Evolutionary conservation across 2,797 vertebrate genomes (phyloP).

Genomic region (Mionectes olivaceus): DNA sequence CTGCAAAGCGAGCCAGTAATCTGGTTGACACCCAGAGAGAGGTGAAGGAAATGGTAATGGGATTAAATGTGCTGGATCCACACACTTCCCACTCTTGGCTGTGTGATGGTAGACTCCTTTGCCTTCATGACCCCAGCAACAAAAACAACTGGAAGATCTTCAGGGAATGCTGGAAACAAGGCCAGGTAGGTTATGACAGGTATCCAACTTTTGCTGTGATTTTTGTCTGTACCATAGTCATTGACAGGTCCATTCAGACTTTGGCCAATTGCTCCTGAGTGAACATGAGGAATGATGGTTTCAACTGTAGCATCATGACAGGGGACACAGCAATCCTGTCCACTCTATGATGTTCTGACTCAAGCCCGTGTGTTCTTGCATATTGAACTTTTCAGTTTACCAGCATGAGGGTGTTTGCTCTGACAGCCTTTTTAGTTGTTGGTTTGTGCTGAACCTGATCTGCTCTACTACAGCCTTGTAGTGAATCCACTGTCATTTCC

Average conservation of each 20-base stretch:
- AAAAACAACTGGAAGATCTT: constrained; percentile 99
- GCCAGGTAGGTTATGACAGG: constrained; percentile 85
- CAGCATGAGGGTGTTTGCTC: background rate
- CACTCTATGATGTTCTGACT: background rate
- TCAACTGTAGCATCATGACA: background rate
- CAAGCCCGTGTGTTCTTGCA: background rate
- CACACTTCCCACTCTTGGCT: constrained; percentile 99
- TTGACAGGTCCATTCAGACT: background rate
- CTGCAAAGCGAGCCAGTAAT: constrained; percentile 86
- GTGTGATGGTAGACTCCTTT: constrained; percentile 96
- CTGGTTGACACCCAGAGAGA: constrained; percentile 81
- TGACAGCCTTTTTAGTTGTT: background rate
- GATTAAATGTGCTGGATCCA: constrained; percentile 95
- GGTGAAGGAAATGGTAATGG: constrained; percentile 90
- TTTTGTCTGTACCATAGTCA: background rate
- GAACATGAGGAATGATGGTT: background rate
- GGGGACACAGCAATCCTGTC: background rate
- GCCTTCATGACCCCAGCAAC: constrained; percentile 97
- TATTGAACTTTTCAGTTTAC: background rate
- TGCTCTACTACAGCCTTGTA: background rate
- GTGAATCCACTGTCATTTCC: background rate
- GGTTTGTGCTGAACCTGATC: background rate
- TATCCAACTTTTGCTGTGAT: background rate
- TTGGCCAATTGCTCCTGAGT: background rate
- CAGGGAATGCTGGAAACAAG: constrained; percentile 99